A percentile compares a stretch with the other conserved stretches of the same genome.
Evolutionary conservation across 2,113 vertebrate genomes (phyloP).

Genomic region (Ochotona curzoniae): DNA sequence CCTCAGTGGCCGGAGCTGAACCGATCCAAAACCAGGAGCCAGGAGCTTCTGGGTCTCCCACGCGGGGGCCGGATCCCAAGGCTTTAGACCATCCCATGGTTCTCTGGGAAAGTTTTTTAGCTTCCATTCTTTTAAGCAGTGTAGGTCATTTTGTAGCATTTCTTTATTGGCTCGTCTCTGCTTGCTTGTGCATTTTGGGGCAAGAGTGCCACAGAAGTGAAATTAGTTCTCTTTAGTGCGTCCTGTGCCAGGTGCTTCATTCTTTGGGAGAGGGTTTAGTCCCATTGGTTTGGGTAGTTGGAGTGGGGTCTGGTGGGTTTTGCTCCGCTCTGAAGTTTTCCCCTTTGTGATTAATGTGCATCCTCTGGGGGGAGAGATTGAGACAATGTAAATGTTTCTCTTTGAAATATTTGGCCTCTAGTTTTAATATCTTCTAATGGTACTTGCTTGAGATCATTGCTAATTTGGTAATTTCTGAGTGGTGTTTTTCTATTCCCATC

Average conservation of each 20-base stretch:
- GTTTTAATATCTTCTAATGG: neutral
- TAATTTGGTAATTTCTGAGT: neutral
- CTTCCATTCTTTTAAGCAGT: neutral
- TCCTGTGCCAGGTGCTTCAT: neutral
- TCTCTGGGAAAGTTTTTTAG: no score
- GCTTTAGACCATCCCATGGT: no score
- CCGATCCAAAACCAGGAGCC: no score
- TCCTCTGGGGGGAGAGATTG: neutral
- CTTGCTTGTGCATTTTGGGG: neutral
- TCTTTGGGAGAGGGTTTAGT: neutral
- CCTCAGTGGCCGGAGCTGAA: no score
- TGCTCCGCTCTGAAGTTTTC: neutral
- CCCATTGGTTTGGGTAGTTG: neutral
- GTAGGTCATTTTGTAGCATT: neutral
- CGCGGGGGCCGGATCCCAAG: no score
- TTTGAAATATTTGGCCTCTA: neutral
- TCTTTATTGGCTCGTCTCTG: neutral
- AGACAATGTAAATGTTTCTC: neutral
- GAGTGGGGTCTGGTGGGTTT: neutral
- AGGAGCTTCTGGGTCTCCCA: no score
- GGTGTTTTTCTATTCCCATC: conserved; percentile 10
- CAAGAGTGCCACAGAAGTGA: neutral
- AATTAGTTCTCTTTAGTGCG: no score
- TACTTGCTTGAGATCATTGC: conserved; percentile 18
- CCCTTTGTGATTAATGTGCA: neutral